phyloP scores from a whole-genome alignment of 35 echinoderm and acorn worm species.

The Anneissia japonica region DNA sequence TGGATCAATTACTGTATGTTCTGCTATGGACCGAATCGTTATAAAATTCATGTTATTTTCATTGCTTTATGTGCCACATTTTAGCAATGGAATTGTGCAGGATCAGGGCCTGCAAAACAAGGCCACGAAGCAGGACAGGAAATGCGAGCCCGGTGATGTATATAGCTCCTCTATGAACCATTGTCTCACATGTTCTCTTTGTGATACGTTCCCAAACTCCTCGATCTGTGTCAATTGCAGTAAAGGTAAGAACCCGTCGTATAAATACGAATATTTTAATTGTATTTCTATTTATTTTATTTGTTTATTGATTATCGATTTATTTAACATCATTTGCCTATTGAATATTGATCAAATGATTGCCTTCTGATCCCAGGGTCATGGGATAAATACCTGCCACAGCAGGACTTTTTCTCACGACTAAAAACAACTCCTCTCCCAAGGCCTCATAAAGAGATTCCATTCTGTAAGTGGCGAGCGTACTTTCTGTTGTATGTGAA shows the following conservation, averaged over 20 bases:
- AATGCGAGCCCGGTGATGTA: not conserved
- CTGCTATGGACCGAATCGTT: not conserved
- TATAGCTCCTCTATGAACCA: not conserved
- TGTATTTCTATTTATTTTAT: too few relatives aligned
- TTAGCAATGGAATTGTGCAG: not conserved
- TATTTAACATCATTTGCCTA: too few relatives aligned
- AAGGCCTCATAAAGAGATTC: too few relatives aligned
- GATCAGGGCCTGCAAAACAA: not conserved
- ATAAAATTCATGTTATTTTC: not conserved
- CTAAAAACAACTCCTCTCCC: too few relatives aligned
- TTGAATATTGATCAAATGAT: too few relatives aligned
- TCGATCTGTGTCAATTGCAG: not conserved
- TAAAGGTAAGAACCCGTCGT: not conserved
- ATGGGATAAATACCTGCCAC: too few relatives aligned
- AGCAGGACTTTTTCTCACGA: too few relatives aligned
- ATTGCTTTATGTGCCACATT: not conserved
- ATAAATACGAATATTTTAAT: too few relatives aligned
- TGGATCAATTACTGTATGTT: not conserved
- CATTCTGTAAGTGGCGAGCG: too few relatives aligned
- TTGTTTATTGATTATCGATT: too few relatives aligned
- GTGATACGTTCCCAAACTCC: not conserved
- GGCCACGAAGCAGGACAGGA: not conserved
- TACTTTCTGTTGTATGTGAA: too few relatives aligned
- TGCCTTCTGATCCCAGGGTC: too few relatives aligned
- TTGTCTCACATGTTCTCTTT: not conserved